These are phyloP conservation scores for Dendrocincla fuliginosa DNA, from an alignment of 2,797 vertebrate genomes.

Conservation along the genomic window DNA sequence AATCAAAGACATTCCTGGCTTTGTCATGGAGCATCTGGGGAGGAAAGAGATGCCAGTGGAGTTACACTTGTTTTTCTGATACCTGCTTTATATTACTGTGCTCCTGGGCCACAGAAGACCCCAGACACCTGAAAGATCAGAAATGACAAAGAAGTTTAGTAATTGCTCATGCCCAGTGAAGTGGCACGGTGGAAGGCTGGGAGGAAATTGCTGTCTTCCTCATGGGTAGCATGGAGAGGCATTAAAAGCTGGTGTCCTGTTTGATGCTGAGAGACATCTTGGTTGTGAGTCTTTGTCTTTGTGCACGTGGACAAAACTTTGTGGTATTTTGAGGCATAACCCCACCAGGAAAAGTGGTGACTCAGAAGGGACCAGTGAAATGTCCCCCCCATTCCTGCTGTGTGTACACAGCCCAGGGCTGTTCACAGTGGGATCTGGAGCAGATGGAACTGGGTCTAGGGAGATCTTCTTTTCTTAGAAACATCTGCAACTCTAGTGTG, in stretches of 20 bases:
- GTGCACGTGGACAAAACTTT: neutral
- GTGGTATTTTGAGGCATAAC: neutral
- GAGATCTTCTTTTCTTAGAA: neutral
- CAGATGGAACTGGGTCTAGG: neutral
- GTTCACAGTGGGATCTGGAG: neutral
- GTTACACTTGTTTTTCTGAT: neutral
- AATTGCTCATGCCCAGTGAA: neutral
- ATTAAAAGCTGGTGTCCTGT: neutral
- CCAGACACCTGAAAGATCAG: neutral
- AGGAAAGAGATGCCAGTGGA: neutral
- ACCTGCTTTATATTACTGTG: neutral
- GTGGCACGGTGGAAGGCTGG: neutral
- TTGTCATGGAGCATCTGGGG: accelerated
- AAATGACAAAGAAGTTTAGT: neutral
- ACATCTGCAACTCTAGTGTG: neutral
- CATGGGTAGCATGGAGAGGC: accelerated
- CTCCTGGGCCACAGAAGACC: neutral
- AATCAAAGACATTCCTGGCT: neutral
- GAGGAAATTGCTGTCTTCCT: accelerated
- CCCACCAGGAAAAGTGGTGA: neutral
- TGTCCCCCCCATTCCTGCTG: neutral
- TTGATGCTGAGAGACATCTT: neutral
- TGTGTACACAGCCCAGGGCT: neutral
- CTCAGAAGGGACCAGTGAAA: neutral
- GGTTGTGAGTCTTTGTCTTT: neutral